These are phyloP conservation scores for Mesorhabditis spiculigera DNA, from an alignment of 2,888 invertebrate genomes.

Conservation along the genomic window DNA sequence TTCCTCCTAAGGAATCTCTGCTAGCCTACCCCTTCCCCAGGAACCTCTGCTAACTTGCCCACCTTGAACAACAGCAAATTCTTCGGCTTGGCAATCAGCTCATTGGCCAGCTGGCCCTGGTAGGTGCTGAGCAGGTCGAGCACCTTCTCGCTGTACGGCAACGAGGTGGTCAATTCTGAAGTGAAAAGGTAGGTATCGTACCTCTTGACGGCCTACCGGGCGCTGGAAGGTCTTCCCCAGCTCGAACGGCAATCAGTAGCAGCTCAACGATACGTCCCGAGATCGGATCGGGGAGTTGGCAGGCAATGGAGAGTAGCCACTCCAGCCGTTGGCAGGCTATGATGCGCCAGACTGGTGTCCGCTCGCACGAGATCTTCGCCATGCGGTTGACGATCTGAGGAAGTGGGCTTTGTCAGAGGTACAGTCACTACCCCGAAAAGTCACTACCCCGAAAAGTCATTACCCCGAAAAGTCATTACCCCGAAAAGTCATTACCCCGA, in stretches of 20 bases:
- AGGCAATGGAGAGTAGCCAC: conserved; percentile 30
- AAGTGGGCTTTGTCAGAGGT: conserved; percentile 14
- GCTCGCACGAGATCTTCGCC: conserved; percentile 12
- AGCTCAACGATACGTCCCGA: conserved; percentile 27
- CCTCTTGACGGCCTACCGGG: background rate
- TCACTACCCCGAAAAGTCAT: too few species aligned
- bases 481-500: too few species aligned
- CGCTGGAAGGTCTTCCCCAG: background rate
- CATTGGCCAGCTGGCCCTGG: conserved; percentile 7
- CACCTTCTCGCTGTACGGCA: background rate
- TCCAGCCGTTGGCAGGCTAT: conserved; percentile 15
- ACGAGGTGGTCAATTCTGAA: background rate
- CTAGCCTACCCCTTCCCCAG: background rate
- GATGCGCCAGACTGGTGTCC: background rate
- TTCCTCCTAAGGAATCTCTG: background rate
- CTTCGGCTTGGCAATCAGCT: conserved; percentile 1
- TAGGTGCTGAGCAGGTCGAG: too few species aligned
- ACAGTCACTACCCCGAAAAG: too few species aligned
- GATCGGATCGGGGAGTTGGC: conserved; percentile 24
- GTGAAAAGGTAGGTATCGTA: background rate
- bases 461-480: too few species aligned
- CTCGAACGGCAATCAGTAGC: conserved; percentile 28
- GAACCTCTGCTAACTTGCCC: background rate
- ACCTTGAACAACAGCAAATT: conserved; percentile 4
- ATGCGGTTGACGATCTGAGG: conserved; percentile 25